These are phyloP conservation scores for Rotaria magnacalcarata DNA, from an alignment of 2,888 invertebrate species.

Conservation along the genomic window DNA sequence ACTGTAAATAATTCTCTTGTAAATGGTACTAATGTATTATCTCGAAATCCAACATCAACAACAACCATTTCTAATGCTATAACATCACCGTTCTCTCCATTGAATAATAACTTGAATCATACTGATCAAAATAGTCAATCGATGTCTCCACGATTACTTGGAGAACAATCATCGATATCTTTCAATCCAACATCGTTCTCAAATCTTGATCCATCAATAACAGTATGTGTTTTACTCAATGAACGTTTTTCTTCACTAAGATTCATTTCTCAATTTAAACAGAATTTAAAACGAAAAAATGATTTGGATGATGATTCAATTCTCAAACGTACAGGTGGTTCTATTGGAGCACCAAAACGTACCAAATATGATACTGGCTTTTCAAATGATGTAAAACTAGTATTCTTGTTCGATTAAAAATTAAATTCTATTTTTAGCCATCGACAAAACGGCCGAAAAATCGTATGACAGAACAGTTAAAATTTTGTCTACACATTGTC, in stretches of 20 bases:
- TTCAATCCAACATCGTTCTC: background rate
- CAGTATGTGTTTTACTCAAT: background rate
- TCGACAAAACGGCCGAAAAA: conserved; percentile 6
- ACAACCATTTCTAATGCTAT: background rate
- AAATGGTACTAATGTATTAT: background rate
- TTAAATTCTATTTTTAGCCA: background rate
- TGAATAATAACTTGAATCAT: conserved; percentile 20
- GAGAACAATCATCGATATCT: background rate
- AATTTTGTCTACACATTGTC: background rate
- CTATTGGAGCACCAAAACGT: background rate
- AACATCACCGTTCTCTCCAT: conserved; percentile 33
- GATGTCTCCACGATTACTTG: background rate
- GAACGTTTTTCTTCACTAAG: no score
- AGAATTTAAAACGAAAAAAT: background rate
- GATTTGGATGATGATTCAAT: background rate
- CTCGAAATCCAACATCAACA: background rate
- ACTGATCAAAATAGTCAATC: conserved; percentile 33
- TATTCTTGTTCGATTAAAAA: no score
- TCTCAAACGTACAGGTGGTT: background rate
- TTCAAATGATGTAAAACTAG: background rate
- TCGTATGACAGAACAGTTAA: conserved; percentile 32
- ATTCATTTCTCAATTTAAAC: no score
- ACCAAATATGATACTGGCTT: background rate
- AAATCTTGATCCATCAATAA: background rate
- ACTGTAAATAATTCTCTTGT: background rate